Evolutionary conservation across 2,888 invertebrate genomes (phyloP).

Genomic region (Eristalis tenax): DNA sequence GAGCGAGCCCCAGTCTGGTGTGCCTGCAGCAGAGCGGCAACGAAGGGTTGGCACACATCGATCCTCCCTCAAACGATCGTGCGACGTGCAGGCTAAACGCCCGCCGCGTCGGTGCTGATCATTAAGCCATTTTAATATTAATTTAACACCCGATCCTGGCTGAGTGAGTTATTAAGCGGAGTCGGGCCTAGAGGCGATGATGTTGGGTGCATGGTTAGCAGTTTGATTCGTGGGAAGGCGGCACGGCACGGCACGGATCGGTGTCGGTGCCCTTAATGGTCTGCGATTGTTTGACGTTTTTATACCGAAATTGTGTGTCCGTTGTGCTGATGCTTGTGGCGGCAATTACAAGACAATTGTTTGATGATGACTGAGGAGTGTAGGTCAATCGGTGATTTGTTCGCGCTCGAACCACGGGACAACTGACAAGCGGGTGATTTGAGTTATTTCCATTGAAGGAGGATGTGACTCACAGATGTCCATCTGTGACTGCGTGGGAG

Average conservation of each 20-base stretch:
- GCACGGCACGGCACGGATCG: too few relatives aligned
- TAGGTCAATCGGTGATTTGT: not conserved
- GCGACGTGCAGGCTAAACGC: constrained; percentile 9
- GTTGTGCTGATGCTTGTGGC: not conserved
- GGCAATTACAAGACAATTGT: constrained; percentile 35
- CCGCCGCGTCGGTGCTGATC: constrained; percentile 22
- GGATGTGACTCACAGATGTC: not conserved
- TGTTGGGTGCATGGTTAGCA: constrained; percentile 2
- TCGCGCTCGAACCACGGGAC: not conserved
- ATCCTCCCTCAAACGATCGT: constrained; percentile 47
- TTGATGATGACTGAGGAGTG: not conserved
- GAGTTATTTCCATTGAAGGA: not conserved
- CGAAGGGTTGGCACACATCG: constrained; percentile 28
- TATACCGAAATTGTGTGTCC: not conserved
- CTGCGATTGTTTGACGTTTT: constrained; percentile 22
- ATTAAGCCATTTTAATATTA: constrained; percentile 56
- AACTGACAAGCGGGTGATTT: not conserved
- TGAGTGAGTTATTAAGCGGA: constrained; percentile 34
- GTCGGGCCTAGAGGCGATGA: constrained; percentile 1
- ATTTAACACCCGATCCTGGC: constrained; percentile 50
- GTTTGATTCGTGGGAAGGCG: constrained; percentile 16
- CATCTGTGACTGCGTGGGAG: not conserved
- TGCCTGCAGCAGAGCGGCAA: not conserved
- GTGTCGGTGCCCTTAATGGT: constrained; percentile 10
- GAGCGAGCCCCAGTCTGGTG: not conserved